Evolutionary conservation across 2,113 vertebrate genomes (phyloP).

Genomic region (Leptobrachium leishanense): DNA sequence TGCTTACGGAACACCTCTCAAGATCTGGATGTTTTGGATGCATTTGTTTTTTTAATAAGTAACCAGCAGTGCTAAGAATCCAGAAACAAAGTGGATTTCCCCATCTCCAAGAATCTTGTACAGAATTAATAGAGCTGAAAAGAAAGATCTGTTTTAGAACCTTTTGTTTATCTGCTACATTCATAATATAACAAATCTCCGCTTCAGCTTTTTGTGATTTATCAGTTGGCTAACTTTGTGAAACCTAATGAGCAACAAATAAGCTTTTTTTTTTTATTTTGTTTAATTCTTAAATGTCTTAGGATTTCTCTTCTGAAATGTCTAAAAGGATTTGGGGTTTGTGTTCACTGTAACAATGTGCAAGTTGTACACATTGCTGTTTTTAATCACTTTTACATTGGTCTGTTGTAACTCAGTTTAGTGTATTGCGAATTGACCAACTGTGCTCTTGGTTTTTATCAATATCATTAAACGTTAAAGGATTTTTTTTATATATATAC

Average conservation of each 20-base stretch:
- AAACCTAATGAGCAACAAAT: slow-evolving; percentile 21
- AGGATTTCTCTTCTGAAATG: slow-evolving; percentile 6
- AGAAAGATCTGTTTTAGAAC: slow-evolving; percentile 29
- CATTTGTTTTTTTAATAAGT: slow-evolving; percentile 32
- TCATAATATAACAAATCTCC: slow-evolving; percentile 27
- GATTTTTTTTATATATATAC: slow-evolving; percentile 14
- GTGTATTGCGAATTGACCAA: slow-evolving; percentile 41
- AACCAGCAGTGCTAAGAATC: slow-evolving; percentile 36
- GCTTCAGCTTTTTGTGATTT: slow-evolving; percentile 22
- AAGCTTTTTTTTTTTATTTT: slow-evolving; percentile 1
- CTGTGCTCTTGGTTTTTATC: slow-evolving; percentile 43
- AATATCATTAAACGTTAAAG: slow-evolving; percentile 38
- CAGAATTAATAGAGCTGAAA: slow-evolving; percentile 45
- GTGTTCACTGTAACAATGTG: slow-evolving; percentile 40
- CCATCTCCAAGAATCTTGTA: slow-evolving; percentile 43
- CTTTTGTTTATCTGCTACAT: slow-evolving; percentile 11
- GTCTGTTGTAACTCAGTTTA: slow-evolving; percentile 45
- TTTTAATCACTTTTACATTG: slow-evolving; percentile 50
- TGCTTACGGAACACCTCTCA: slow-evolving; percentile 41
- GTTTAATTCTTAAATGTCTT: background rate
- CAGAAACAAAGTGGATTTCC: slow-evolving; percentile 27
- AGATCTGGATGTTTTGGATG: slow-evolving; percentile 39
- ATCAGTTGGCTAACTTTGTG: slow-evolving; percentile 11
- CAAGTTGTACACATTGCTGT: slow-evolving; percentile 42
- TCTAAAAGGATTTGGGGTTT: slow-evolving; percentile 22